A percentile compares a stretch with the other conserved stretches of the same genome.
phyloP scores from a whole-genome alignment of 2,797 vertebrate species.

The Sylvia borin region DNA sequence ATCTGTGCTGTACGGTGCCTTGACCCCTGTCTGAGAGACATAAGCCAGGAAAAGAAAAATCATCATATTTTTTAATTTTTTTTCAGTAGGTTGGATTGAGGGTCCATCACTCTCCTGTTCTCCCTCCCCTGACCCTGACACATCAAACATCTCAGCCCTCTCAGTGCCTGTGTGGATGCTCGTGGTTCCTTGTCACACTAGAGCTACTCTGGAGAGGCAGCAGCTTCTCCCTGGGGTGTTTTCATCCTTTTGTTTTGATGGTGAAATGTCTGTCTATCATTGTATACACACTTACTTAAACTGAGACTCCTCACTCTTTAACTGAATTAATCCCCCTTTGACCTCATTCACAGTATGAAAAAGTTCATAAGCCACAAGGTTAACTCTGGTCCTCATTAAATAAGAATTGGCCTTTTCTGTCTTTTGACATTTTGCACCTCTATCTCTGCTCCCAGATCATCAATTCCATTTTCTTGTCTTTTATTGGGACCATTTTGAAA shows the following conservation, averaged over 20 bases:
- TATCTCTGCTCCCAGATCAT: neutral
- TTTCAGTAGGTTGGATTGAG: neutral
- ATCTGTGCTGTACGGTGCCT: fast-evolving
- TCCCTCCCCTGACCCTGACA: neutral
- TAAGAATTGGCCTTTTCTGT: neutral
- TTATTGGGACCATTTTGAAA: neutral
- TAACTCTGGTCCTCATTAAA: neutral
- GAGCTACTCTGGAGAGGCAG: neutral
- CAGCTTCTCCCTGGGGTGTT: neutral
- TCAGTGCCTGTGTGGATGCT: fast-evolving
- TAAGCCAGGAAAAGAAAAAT: neutral
- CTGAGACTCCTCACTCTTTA: neutral
- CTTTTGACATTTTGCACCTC: neutral
- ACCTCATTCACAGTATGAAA: neutral
- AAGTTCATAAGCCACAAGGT: neutral
- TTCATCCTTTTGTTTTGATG: neutral
- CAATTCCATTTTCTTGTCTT: neutral
- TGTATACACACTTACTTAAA: neutral
- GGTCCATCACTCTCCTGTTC: neutral
- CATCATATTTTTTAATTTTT: too few relatives aligned
- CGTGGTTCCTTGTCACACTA: neutral
- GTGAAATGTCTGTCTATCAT: neutral
- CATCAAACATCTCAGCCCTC: fast-evolving
- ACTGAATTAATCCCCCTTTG: neutral
- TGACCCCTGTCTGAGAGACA: neutral